Base-by-base conservation (phyloP, 2,797 vertebrate species). In the Agapornis canus region DNA sequence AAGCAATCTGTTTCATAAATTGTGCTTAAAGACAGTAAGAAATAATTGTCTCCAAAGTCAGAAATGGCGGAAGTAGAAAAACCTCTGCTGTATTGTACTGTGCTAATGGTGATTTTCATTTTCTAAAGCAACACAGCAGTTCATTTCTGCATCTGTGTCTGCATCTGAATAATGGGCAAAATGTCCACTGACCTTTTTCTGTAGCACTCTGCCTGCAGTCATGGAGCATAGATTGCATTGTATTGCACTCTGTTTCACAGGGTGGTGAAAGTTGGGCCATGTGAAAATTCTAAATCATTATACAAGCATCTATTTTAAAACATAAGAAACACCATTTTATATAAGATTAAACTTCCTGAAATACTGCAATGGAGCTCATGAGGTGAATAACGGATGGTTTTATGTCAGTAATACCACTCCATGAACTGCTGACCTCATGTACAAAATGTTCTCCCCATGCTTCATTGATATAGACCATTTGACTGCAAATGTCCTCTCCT, bases 381-480 rank as follows among this genome's bases (percentile, higher is more conserved):
- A 94, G 82, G 73, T 94, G 82, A 89, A 72, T 92, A 91, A 91
- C 0, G 0, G 13, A 48, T 56, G 49, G 19, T 59, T 94, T 95
- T 92, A 78, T 90, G 80, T 89, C 86, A 92, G 48, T 65, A 86
- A 91, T 92, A 79, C 9, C 29, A 48, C 40, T 90, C 73, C 73
- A 76, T 81, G 92, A 95, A 85, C 91, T 90, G 48, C 86, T 95
- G 90, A 95, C 95, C 73, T 96, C 63, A 16, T 49, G 73, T 79
- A 92, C 94, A 94, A 91, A 96, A 92, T 94, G 73, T 96, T 96
- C 94, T 94, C 77, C 71, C 49, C 69, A 64, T 82, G 83, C 87
- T 71, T 95, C 88, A 72, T 26, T 88, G 91, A 86, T 84, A 90
- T 15, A 94, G 71, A 63, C 48, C 57, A 86, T 93, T 94, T 90